Evolutionary conservation across 2,113 vertebrate species (phyloP), one percentile per base, ranked within the genome.

Genomic region (Saccopteryx bilineata): DNA sequence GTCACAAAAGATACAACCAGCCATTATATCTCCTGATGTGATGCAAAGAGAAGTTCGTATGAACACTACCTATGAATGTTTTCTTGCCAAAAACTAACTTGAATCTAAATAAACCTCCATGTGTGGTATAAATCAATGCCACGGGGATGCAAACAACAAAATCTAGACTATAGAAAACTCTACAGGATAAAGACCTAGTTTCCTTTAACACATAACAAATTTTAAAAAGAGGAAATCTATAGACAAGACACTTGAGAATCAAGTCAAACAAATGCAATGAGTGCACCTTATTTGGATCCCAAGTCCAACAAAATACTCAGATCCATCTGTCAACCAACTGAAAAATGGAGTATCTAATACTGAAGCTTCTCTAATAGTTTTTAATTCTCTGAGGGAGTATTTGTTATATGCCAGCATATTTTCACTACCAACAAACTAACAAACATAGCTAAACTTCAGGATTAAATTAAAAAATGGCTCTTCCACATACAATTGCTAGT

Each of bases 401-500:
- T 4, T 82, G 46, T 90, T 90, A 91, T 39, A 84, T 63, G 26
- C 3, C 11, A 87, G n/a, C 28, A 81, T 48, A 81, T 56, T 83
- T 84, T 89, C 26, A 79, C 52, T 82, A 75, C 23, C 61, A 85
- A 96, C 58, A 79, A 95, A 78, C 31, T 11, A 80, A 63, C 15
- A 9, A 88, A 72, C 18, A 63, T 23, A 78, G n/a, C 39, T 71
- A 84, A 26, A 94, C 54, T 39, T 91, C 60, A 90, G 75, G 92
- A 92, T 18, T 79, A 95, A 95, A 93, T 90, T 94, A 83, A 26
- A 94, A 10, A 85, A 26, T 24, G 26, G 4, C 18, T 60, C 33
- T 89, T 87, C 81, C 52, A 96, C 93, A 66, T 66, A 85, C 69
- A 76, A 88, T 3, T 48, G 21, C 50, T 86, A 91, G 88, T 76